A percentile compares a stretch with the other conserved stretches of the same genome.
phyloP scores from a whole-genome alignment of 2,797 vertebrate species.

The Pangasius larnaudii region DNA sequence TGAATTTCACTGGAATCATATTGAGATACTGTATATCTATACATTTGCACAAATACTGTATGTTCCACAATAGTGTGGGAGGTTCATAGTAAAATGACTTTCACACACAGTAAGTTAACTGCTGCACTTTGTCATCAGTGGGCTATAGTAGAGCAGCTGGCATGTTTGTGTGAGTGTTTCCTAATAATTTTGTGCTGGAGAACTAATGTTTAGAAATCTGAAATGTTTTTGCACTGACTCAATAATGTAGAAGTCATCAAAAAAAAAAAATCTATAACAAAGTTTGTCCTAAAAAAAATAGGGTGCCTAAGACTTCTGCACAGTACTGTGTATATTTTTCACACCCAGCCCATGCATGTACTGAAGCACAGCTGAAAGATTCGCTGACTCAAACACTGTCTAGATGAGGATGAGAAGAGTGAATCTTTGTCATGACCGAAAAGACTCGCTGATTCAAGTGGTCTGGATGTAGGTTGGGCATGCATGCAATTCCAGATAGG shows the following conservation, averaged over 20 bases:
- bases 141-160: neutral
- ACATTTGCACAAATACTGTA: neutral
- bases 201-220: no score
- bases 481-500: neutral
- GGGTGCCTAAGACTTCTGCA: no score
- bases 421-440: neutral
- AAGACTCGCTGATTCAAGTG: neutral
- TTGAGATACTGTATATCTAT: neutral
- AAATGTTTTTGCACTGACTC: no score
- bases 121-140: neutral
- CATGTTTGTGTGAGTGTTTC: neutral
- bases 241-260: no score
- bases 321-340: no score
- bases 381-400: neutral
- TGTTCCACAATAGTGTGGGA: neutral
- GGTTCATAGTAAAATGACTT: neutral
- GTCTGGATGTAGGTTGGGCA: neutral
- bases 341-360: no score
- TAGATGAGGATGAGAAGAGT: neutral
- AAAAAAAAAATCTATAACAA: no score
- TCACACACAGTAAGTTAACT: neutral
- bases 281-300: no score
- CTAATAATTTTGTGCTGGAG: no score
- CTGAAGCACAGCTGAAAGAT: neutral
- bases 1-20: neutral